Conservation (phyloP, 2,113 vertebrate species). For the Tylochromis polylepis region DNA sequence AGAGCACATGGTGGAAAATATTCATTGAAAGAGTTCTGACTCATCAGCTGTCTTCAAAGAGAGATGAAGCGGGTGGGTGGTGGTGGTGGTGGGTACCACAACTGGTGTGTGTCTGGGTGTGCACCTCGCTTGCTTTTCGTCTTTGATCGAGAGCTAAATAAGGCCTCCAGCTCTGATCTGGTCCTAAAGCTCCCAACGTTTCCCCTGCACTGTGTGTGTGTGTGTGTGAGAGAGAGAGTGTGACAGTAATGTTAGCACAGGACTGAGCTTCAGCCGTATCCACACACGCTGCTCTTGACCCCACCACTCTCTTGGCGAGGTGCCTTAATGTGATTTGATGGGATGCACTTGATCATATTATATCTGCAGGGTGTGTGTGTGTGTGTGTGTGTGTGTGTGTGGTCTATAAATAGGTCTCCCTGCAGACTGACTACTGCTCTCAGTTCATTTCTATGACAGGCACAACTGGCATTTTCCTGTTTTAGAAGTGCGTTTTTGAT, state of each 20-base stretch:
- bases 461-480: not conserved
- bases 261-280: not conserved
- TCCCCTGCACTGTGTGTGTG: not conserved
- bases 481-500: not conserved
- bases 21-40: not conserved
- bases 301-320: not conserved
- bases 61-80: not conserved
- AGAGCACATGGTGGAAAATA: not conserved
- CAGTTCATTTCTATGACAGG: not conserved
- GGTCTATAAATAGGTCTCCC: constrained; percentile 3
- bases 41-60: not conserved
- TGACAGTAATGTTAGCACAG: not conserved
- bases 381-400: not conserved
- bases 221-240: not conserved
- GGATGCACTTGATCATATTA: constrained; percentile 22
- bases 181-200: not conserved
- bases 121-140: not conserved
- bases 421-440: not conserved
- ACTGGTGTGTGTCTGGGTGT: not conserved
- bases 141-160: not conserved
- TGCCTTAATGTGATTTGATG: constrained; percentile 37
- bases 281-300: not conserved
- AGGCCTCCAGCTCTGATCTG: not conserved
- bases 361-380: not conserved
- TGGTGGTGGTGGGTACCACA: not conserved